Percentiles rank a stretch among this genome's conserved stretches.
Evolutionary conservation across 2,888 invertebrate species (phyloP).

Genomic region (Keiferia lycopersicella): DNA sequence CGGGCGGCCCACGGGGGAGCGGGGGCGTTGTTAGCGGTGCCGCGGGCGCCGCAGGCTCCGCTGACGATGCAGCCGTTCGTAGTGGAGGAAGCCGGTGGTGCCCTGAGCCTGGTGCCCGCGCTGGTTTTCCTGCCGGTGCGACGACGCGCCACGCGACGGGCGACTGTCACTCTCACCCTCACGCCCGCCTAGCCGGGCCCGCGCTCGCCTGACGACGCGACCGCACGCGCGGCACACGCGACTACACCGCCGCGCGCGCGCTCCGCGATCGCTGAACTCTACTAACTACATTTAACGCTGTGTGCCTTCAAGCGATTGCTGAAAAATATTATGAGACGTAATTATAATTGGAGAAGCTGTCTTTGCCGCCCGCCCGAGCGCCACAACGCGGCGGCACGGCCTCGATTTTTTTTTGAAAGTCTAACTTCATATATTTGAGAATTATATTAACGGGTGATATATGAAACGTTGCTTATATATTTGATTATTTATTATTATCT

Average conservation of each 20-base stretch:
- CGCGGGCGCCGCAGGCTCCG: constrained; percentile 84
- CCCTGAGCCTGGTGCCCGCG: constrained; percentile 91
- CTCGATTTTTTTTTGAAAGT: constrained; percentile 68
- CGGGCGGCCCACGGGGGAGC: constrained; percentile 75
- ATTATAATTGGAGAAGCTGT: constrained; percentile 74
- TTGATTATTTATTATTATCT: constrained; percentile 78
- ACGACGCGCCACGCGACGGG: constrained; percentile 90
- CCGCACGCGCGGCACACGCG: constrained; percentile 56
- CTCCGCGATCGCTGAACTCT: constrained; percentile 74
- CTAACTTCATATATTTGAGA: constrained; percentile 79
- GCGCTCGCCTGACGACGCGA: constrained; percentile 34
- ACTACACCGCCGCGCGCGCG: constrained; percentile 63
- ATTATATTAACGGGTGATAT: constrained; percentile 81
- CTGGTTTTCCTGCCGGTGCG: constrained; percentile 97
- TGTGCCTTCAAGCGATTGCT: constrained; percentile 92
- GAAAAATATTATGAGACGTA: constrained; percentile 80
- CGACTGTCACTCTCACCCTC: constrained; percentile 95
- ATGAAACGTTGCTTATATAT: constrained; percentile 80
- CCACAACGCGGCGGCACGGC: constrained; percentile 68
- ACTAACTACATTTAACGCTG: constrained; percentile 85
- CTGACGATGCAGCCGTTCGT: constrained; percentile 97
- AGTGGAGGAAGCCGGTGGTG: constrained; percentile 84
- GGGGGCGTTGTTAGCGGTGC: constrained; percentile 76
- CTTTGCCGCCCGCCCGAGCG: constrained; percentile 67
- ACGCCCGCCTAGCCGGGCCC: constrained; percentile 89